Percentiles rank a stretch among this genome's conserved stretches.
phyloP scores from a whole-genome alignment of 2,888 invertebrate species.

The Aricia artaxerxes region DNA sequence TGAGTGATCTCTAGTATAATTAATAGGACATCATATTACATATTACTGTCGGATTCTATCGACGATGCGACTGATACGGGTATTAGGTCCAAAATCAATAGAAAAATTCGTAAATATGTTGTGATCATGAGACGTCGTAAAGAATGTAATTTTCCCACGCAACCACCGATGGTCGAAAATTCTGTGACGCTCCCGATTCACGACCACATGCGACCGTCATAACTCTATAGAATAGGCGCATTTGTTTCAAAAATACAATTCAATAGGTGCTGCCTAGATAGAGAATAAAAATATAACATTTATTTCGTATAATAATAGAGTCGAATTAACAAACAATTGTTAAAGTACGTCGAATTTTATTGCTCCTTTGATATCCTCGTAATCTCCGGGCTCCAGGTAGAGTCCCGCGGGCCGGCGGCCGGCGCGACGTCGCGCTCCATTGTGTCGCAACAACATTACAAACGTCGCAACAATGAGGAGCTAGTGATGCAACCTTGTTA shows the following conservation, averaged over 20 bases:
- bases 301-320: not conserved
- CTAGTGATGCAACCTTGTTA: slow-evolving; percentile 7
- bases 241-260: too few species aligned
- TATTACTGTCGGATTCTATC: too few species aligned
- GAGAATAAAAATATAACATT: not conserved
- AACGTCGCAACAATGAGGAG: not conserved
- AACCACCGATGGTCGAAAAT: not conserved
- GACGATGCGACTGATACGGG: too few species aligned
- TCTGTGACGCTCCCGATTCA: not conserved
- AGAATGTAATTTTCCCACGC: too few species aligned
- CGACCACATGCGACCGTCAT: not conserved
- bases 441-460: not conserved
- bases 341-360: not conserved
- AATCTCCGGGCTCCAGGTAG: not conserved
- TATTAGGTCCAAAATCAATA: too few species aligned
- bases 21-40: too few species aligned
- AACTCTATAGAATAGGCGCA: not conserved
- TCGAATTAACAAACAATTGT: not conserved
- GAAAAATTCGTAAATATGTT: too few species aligned
- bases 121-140: too few species aligned
- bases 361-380: not conserved
- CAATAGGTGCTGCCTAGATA: not conserved
- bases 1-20: too few species aligned
- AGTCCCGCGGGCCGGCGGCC: not conserved
- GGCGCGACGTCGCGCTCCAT: not conserved